phyloP scores from a whole-genome alignment of 1,140 invertebrate species.

The Oncopodura yosiiana region DNA sequence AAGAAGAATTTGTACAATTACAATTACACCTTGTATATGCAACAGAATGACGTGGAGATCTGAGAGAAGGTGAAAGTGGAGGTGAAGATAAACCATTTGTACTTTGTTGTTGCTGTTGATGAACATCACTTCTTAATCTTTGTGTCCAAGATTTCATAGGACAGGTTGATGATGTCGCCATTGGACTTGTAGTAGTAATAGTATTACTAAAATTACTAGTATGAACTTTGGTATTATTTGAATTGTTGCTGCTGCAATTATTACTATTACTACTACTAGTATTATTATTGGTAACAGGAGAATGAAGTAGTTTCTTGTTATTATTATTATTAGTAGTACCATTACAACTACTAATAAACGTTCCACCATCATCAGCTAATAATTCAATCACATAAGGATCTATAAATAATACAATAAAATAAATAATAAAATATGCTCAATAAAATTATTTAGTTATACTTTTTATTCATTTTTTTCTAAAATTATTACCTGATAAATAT shows the following conservation, averaged over 20 bases:
- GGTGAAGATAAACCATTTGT: neutral
- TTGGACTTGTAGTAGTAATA: slow-evolving; percentile 4
- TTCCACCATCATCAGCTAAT: slow-evolving; percentile 13
- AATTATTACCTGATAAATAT: slow-evolving; percentile 25
- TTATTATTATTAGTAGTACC: neutral
- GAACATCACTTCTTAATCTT: slow-evolving; percentile 1
- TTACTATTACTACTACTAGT: neutral
- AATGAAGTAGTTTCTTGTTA: neutral
- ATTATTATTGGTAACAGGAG: neutral
- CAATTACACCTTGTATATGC: slow-evolving; percentile 4
- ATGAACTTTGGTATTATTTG: neutral
- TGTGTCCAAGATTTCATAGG: slow-evolving; percentile 6
- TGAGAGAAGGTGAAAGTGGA: slow-evolving; percentile 9
- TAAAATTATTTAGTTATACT: too few relatives aligned
- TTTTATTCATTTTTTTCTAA: too few relatives aligned
- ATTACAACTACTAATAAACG: neutral
- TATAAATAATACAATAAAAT: too few relatives aligned
- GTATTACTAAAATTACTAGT: neutral
- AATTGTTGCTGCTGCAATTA: neutral
- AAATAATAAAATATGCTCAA: too few relatives aligned
- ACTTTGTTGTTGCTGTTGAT: slow-evolving; percentile 4
- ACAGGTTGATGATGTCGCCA: slow-evolving; percentile 1
- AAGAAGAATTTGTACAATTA: slow-evolving; percentile 8
- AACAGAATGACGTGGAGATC: too few relatives aligned
- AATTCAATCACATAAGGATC: slow-evolving; percentile 33